Conservation (phyloP, 2,797 vertebrate genomes). For the Melanotaenia trifasciata region DNA sequence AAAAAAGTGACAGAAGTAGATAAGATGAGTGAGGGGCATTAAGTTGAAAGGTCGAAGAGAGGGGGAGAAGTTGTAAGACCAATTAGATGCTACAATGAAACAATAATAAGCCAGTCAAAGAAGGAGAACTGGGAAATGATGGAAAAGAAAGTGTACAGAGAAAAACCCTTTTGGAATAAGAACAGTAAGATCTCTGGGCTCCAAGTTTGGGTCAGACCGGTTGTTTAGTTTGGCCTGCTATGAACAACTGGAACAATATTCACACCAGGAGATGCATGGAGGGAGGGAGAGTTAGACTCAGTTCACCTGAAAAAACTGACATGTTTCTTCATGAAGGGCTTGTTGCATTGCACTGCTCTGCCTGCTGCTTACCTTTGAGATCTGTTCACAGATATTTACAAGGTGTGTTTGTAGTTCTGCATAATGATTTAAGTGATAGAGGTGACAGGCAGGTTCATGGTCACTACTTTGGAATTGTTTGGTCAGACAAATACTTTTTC, state of each 20-base stretch:
- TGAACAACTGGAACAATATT: slow-evolving; percentile 68
- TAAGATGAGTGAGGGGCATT: slow-evolving; percentile 14
- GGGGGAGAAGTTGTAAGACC: neutral
- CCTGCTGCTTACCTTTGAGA: slow-evolving; percentile 28
- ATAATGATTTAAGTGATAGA: slow-evolving; percentile 28
- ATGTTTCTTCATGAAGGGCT: slow-evolving; percentile 34
- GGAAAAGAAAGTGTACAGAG: slow-evolving; percentile 20
- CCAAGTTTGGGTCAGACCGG: slow-evolving; percentile 31
- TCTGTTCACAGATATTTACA: slow-evolving; percentile 18
- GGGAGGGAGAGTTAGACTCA: slow-evolving; percentile 43
- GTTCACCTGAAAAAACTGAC: slow-evolving; percentile 61
- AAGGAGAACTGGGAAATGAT: slow-evolving; percentile 6
- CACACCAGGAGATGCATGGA: slow-evolving; percentile 60
- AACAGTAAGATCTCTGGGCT: slow-evolving; percentile 18
- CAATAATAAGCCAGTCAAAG: neutral
- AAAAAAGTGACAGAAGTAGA: slow-evolving; percentile 28
- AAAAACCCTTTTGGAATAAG: slow-evolving; percentile 23
- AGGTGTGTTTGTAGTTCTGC: slow-evolving; percentile 36
- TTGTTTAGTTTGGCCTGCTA: slow-evolving; percentile 70
- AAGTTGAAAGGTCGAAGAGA: slow-evolving; percentile 13
- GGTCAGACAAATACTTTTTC: slow-evolving; percentile 13
- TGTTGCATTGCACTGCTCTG: slow-evolving; percentile 23
- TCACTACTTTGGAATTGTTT: slow-evolving; percentile 1
- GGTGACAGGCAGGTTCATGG: slow-evolving; percentile 34
- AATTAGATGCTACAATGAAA: neutral